A percentile compares a stretch with the other conserved stretches of the same genome.
Conservation (phyloP, 2,888 invertebrate genomes). For the Silvanus unidentatus region DNA sequence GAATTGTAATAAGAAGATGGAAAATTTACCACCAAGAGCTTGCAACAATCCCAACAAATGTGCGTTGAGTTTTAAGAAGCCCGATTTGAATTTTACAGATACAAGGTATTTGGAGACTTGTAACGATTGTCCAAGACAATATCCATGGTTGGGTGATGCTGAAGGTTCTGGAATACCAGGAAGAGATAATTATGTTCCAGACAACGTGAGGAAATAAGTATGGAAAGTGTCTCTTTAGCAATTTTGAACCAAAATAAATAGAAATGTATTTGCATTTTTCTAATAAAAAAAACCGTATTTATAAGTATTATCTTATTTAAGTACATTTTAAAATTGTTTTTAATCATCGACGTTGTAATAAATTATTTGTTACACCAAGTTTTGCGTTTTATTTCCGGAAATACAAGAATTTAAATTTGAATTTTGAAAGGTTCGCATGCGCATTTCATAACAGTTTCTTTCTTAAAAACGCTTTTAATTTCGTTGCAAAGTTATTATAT, state of each 20-base stretch:
- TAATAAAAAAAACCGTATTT: too few relatives aligned
- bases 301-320: too few relatives aligned
- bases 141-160: constrained; percentile 86
- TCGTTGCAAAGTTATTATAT: too few relatives aligned
- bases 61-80: constrained; percentile 71
- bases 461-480: too few relatives aligned
- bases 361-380: constrained; percentile 9
- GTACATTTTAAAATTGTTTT: too few relatives aligned
- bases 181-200: constrained; percentile 75
- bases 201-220: constrained; percentile 48
- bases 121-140: constrained; percentile 74
- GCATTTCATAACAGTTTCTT: too few relatives aligned
- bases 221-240: neutral
- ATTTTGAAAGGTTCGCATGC: too few relatives aligned
- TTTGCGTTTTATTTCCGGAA: neutral
- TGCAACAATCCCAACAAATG: constrained; percentile 81
- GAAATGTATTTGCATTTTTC: too few relatives aligned
- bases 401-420: too few relatives aligned
- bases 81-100: constrained; percentile 70
- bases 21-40: constrained; percentile 64
- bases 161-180: constrained; percentile 75
- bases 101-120: constrained; percentile 86
- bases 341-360: neutral
- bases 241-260: constrained; percentile 45
- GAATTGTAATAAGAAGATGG: constrained; percentile 68